phyloP scores from a whole-genome alignment of 2,113 vertebrate species.

The Pelobates fuscus region DNA sequence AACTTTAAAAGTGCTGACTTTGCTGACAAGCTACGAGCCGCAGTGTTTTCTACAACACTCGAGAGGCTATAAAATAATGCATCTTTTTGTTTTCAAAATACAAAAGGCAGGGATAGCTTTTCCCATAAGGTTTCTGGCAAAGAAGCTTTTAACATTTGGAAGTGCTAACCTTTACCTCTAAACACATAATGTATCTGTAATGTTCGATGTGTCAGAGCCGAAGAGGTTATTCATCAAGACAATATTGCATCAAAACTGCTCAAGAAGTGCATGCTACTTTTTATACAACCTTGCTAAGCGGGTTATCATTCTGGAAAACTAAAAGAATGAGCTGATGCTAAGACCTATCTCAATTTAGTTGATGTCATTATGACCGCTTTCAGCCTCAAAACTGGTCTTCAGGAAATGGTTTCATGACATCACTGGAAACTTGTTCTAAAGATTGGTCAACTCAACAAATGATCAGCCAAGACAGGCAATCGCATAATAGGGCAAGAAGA shows the following conservation, averaged over 20 bases:
- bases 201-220: neutral
- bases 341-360: no score
- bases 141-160: slow-evolving; percentile 32
- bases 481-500: no score
- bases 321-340: no score
- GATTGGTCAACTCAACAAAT: no score
- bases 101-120: slow-evolving; percentile 7
- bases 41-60: slow-evolving; percentile 24
- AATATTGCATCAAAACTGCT: neutral
- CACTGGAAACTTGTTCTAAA: no score
- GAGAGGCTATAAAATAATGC: slow-evolving; percentile 26
- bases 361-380: no score
- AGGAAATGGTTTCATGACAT: no score
- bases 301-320: no score
- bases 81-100: slow-evolving; percentile 44
- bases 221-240: neutral
- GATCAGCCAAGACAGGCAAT: no score
- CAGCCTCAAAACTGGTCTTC: no score
- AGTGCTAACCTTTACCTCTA: slow-evolving; percentile 38
- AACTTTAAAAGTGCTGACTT: slow-evolving; percentile 41
- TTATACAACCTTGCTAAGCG: neutral
- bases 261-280: neutral
- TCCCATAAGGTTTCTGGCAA: slow-evolving; percentile 30
- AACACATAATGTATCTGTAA: slow-evolving; percentile 10
- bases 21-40: slow-evolving; percentile 22